Evolutionary conservation across 1,140 invertebrate genomes (phyloP), one percentile per base, ranked within the genome.

Genomic region (Brachionus koreanus): DNA sequence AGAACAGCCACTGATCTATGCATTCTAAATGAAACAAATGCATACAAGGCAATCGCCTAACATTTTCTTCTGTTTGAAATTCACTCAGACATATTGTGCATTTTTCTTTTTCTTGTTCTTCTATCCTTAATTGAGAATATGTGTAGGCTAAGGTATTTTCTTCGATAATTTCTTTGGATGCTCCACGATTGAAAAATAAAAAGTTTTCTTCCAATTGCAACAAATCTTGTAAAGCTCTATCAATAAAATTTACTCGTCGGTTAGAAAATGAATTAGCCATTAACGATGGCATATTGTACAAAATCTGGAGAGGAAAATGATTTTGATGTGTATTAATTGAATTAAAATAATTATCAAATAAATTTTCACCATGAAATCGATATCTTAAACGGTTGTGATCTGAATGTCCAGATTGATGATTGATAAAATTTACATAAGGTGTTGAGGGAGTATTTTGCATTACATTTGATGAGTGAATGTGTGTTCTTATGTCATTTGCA

Each of bases 21-120:
- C 95, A 97, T 85, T 94, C 93, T 85, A 94, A 94, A 88, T 97
- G 95, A 88, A 96, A 97, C 83, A 96, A 91, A 90, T 97, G 95
- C 93, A 95, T 95, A 87, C 95, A 97, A 1, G 94, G 94, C 83
- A 97, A 90, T 67, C 94, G 92, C 85, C 94, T 29, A 13, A 82
- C 79, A 67, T 42, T 57, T 65, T 82, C 79, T 16, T 67, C 35
- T 19, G 39, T 3, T 16, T 82, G 16, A 82, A 39, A 82, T 35
- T 82, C 79, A 52, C 37, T 33, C 49, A 82, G 16, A 82, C 79
- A 82, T 33, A 82, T 67, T 35, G 79, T 67, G 19, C 79, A 82
- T 37, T 82, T 82, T 67, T 82, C 79, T 42, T 29, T 33, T 43
- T 37, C 35, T 5, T 79, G 33, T 5, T 79, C 76, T 79, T 57